phyloP scores from a whole-genome alignment of 2,888 invertebrate species.

The Caenorhabditis japonica region DNA sequence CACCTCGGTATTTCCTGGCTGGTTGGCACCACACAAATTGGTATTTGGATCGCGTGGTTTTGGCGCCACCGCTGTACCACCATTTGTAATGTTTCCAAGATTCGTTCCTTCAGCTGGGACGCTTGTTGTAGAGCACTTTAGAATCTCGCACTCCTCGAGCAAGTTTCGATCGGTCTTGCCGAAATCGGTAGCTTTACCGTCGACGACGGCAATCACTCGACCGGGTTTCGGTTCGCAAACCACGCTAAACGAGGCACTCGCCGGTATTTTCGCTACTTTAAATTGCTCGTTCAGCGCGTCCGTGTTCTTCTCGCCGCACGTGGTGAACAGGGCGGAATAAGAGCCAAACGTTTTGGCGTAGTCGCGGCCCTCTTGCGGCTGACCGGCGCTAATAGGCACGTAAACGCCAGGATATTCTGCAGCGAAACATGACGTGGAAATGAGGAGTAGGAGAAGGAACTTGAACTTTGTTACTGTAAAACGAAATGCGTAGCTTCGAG shows the following conservation, averaged over 20 bases:
- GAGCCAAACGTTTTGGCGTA: not conserved
- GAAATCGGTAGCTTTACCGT: not conserved
- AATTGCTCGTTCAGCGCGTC: constrained; percentile 6
- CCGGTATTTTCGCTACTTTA: not conserved
- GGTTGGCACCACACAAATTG: not conserved
- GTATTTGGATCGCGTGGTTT: not conserved
- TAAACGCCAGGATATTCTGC: not conserved
- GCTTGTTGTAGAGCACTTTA: not conserved
- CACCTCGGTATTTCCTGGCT: not conserved
- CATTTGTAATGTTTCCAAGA: not conserved
- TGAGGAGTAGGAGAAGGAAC: not conserved
- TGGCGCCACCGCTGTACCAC: not conserved
- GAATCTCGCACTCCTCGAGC: constrained; percentile 12
- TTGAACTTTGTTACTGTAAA: too few species aligned
- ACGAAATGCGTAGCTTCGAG: too few species aligned
- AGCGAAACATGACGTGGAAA: not conserved
- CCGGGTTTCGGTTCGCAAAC: not conserved
- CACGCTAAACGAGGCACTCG: not conserved
- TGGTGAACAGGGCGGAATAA: not conserved
- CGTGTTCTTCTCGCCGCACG: not conserved
- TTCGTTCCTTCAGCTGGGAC: not conserved
- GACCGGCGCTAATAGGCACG: not conserved
- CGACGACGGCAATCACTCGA: not conserved
- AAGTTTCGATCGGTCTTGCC: constrained; percentile 1
- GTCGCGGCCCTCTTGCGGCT: not conserved